Evolutionary conservation across 2,888 invertebrate species (phyloP), one percentile per base, ranked within the genome.

Genomic region (Pteria penguin): DNA sequence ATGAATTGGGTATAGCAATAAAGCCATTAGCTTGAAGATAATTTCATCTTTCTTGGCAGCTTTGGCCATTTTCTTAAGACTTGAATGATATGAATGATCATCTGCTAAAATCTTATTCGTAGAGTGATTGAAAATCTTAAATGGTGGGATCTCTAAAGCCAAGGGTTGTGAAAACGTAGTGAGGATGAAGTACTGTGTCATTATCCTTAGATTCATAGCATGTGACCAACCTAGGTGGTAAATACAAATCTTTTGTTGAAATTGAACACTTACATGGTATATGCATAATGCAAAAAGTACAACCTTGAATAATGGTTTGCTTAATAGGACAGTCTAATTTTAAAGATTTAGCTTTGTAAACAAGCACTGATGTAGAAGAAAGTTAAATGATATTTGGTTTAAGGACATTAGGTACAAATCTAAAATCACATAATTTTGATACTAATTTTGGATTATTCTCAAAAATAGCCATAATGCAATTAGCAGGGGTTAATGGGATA

Each of bases 181-280:
- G 36, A 24, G 71, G 71, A 55, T 71, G 54, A 52, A 4, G 18
- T 4, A 71, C 32, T 1, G 71, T 29, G 5, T 60, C 29, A 61
- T 71, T 60, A 52, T 26, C 8, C 11, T 57, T 45, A 4, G 58
- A 32, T 11, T 62, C 45, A 32, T 71, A 71, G 62, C 71, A 71
- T 14, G 52, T 31, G 2, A 71, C 52, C 55, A 71, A 52, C n/a
- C 63, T 29, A 33, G 63, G 33, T 22, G 63, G 36, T n/a, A 24
- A 63, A 63, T 33, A 63, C 22, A 63, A 33, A 22, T 32, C 24
- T 18, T 63, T 31, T 32, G 63, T 63, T 29, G 33, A 33, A n/a
- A 63, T n/a, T 8, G 63, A 63, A 33, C 63, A 63, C 29, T 63
- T 33, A 63, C 63, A 63, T 63, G 63, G 63, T 36, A 63, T 24